Evolutionary conservation across 2,113 vertebrate genomes (phyloP).

Genomic region (Antechinus flavipes): DNA sequence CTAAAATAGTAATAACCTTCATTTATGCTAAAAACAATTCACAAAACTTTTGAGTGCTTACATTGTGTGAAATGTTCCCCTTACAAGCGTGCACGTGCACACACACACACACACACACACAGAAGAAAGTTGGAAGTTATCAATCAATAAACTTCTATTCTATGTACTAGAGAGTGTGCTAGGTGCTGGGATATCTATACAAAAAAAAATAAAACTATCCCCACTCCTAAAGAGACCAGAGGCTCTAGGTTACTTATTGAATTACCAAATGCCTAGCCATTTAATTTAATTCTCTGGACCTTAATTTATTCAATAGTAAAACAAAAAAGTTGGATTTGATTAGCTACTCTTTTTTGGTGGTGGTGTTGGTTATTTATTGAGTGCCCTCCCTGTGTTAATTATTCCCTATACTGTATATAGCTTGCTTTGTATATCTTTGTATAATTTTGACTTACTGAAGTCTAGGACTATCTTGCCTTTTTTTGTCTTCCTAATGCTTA

Average conservation of each 20-base stretch:
- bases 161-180: not conserved
- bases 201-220: not conserved
- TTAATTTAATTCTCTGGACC: not conserved
- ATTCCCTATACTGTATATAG: no score
- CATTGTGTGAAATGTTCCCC: not conserved
- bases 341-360: not conserved
- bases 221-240: not conserved
- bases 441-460: not conserved
- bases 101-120: not conserved
- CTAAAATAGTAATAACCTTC: not conserved
- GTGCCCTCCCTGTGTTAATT: no score
- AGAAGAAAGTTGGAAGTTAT: not conserved
- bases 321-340: not conserved
- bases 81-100: not conserved
- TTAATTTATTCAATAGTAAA: not conserved
- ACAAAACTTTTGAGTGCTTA: not conserved
- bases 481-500: no score
- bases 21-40: not conserved
- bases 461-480: no score
- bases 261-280: not conserved
- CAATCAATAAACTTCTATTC: not conserved
- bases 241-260: not conserved
- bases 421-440: no score
- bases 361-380: no score
- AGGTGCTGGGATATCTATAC: not conserved